phyloP scores from a whole-genome alignment of 2,113 vertebrate species.

The Eulemur rufifrons region DNA sequence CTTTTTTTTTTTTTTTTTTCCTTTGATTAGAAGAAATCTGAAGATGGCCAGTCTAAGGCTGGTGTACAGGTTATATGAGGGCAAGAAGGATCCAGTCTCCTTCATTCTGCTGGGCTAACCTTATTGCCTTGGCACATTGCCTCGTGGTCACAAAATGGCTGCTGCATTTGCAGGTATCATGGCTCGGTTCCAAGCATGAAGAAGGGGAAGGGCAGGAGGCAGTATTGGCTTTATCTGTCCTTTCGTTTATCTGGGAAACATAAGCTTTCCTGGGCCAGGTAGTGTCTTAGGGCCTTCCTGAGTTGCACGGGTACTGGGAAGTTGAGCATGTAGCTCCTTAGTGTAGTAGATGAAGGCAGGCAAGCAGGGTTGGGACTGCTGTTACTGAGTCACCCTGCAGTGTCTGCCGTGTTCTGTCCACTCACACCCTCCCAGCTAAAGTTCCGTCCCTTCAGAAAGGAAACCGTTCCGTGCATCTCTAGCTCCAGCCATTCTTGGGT shows the following conservation, averaged over 20 bases:
- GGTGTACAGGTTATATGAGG: not conserved
- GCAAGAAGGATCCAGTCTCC: not conserved
- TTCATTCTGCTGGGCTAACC: not conserved
- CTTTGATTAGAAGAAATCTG: not conserved
- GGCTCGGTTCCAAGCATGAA: not conserved
- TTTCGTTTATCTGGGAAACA: not conserved
- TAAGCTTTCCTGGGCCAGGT: not conserved
- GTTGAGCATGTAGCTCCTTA: not conserved
- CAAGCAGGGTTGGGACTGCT: not conserved
- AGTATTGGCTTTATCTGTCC: not conserved
- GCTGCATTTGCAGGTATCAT: not conserved
- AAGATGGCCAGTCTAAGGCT: not conserved
- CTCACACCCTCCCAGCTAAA: not conserved
- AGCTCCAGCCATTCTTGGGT: not conserved
- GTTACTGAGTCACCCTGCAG: not conserved
- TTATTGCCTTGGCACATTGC: not conserved
- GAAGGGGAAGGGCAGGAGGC: not conserved
- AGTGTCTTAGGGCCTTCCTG: not conserved
- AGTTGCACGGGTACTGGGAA: not conserved
- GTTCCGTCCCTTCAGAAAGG: not conserved
- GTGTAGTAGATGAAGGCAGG: not conserved
- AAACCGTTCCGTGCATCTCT: not conserved
- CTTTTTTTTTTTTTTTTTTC: too few species aligned
- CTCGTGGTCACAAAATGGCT: not conserved
- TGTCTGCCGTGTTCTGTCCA: accelerated